These are phyloP conservation scores for Rhopalosiphum maidis DNA, from an alignment of 1,140 invertebrate genomes.

Conservation along the genomic window DNA sequence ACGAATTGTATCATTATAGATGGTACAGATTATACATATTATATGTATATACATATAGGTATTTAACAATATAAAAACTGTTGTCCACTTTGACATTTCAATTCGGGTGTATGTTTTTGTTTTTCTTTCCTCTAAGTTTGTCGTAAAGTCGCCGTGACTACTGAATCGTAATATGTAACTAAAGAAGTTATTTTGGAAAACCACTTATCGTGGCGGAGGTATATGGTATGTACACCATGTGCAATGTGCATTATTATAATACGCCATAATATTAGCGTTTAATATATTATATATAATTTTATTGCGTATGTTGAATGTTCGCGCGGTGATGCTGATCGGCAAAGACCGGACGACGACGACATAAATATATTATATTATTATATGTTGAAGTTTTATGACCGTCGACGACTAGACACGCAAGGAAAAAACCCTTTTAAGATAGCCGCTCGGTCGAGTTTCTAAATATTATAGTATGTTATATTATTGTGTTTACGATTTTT, in stretches of 20 bases:
- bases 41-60: too few species aligned
- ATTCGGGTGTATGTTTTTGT: not conserved
- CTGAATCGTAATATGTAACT: not conserved
- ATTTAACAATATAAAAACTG: not conserved
- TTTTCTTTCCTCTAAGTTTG: not conserved
- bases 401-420: not conserved
- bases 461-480: not conserved
- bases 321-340: constrained; percentile 34
- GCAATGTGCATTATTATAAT: not conserved
- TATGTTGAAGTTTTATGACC: constrained; percentile 25
- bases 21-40: not conserved
- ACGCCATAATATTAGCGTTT: not conserved
- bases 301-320: constrained; percentile 20
- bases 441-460: constrained; percentile 23
- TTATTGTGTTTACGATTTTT: constrained; percentile 5
- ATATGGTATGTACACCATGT: not conserved
- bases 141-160: not conserved
- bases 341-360: not conserved
- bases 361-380: not conserved
- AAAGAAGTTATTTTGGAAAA: not conserved
- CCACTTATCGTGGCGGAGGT: not conserved
- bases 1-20: not conserved
- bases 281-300: not conserved
- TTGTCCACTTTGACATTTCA: not conserved
- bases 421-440: not conserved